A percentile compares a stretch with the other conserved stretches of the same genome.
Conservation (phyloP, 2,113 vertebrate genomes). For the Neodontobutis hainanensis region DNA sequence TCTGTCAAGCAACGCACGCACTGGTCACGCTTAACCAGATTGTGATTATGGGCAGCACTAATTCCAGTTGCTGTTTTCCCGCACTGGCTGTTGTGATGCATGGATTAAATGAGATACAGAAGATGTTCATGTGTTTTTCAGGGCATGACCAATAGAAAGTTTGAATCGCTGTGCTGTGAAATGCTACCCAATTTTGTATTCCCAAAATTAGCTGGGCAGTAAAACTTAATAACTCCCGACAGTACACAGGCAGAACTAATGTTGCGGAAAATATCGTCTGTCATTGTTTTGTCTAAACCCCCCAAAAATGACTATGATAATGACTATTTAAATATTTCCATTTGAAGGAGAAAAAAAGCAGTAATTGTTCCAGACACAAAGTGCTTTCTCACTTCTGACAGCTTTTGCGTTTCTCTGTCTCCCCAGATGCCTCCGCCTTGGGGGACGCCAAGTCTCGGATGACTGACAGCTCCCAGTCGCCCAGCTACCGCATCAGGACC, state of each 20-base stretch:
- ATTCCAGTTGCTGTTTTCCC: constrained; percentile 44
- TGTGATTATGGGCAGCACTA: constrained; percentile 45
- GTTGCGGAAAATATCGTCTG: constrained; percentile 44
- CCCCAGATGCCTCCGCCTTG: constrained; percentile 84
- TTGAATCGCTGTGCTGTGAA: constrained; percentile 4
- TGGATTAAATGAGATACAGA: neutral
- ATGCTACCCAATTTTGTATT: constrained; percentile 23
- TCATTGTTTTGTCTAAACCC: constrained; percentile 37
- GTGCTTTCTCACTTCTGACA: constrained; percentile 26
- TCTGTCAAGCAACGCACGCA: constrained; percentile 48
- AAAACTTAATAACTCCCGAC: constrained; percentile 48
- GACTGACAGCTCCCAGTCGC: constrained; percentile 85
- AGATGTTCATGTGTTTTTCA: constrained; percentile 23
- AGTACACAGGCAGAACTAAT: constrained; percentile 51
- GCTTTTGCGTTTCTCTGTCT: constrained; percentile 40
- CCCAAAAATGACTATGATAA: constrained; percentile 30
- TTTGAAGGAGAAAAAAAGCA: constrained; percentile 17
- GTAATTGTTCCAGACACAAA: constrained; percentile 20
- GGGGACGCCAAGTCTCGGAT: constrained; percentile 83
- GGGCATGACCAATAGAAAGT: constrained; percentile 12
- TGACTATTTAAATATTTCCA: constrained; percentile 22
- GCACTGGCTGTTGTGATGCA: constrained; percentile 22
- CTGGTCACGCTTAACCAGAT: constrained; percentile 63
- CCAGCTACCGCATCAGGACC: constrained; percentile 86
- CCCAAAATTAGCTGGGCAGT: constrained; percentile 38